Conservation (phyloP, 1,140 invertebrate species). For the Anagrus nilaparvatae region DNA sequence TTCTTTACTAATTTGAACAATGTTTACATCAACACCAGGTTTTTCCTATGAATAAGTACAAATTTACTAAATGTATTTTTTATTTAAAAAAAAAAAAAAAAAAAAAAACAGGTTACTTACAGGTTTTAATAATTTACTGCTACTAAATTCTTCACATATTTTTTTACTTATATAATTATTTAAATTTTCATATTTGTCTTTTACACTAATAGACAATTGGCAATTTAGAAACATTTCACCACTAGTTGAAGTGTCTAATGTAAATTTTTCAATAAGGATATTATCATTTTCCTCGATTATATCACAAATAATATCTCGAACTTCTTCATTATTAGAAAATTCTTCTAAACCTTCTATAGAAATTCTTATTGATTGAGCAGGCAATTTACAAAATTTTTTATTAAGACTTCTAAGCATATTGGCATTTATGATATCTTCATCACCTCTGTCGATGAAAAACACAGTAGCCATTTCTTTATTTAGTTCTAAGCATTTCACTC, state of each 20-base stretch:
- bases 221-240: no score
- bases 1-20: conserved; percentile 34
- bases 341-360: conserved; percentile 50
- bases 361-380: conserved; percentile 44
- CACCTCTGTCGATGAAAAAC: conserved; percentile 55
- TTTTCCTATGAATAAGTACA: conserved; percentile 20
- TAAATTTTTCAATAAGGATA: no score
- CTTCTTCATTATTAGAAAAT: conserved; percentile 28
- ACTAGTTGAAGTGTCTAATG: no score
- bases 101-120: conserved; percentile 10
- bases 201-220: no score
- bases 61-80: not conserved
- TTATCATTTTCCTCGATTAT: conserved; percentile 2
- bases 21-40: conserved; percentile 32
- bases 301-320: conserved; percentile 20
- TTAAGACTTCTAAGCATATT: conserved; percentile 44
- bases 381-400: conserved; percentile 44
- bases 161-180: no score
- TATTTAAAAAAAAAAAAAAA: conserved; percentile 4
- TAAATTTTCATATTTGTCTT: no score
- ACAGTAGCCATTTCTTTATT: conserved; percentile 37
- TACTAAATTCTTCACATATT: no score
- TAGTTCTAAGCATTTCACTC: conserved; percentile 47
- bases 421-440: conserved; percentile 42
- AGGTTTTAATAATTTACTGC: no score